phyloP scores from a whole-genome alignment of 2,888 invertebrate genomes.

The Lissonota sp. region DNA sequence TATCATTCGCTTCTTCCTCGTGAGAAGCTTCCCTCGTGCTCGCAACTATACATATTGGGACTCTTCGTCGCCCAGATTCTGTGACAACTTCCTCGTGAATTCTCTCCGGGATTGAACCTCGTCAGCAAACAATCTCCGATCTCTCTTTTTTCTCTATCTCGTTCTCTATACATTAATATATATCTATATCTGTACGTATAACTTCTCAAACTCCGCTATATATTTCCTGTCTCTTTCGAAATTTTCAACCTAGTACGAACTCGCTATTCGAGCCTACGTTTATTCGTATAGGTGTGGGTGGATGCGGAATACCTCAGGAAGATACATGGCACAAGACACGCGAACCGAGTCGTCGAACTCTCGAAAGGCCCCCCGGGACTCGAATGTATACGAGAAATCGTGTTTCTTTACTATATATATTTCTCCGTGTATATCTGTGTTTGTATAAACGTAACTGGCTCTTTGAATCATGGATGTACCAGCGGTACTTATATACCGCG shows the following conservation, averaged over 20 bases:
- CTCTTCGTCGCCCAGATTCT: slow-evolving; percentile 8
- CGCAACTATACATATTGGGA: slow-evolving; percentile 17
- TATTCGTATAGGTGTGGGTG: slow-evolving; percentile 45
- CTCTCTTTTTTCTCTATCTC: neutral
- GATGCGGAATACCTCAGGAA: slow-evolving; percentile 52
- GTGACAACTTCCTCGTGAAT: slow-evolving; percentile 59
- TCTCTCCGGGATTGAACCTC: slow-evolving; percentile 19
- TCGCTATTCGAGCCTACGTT: slow-evolving; percentile 31
- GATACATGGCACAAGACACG: slow-evolving; percentile 30
- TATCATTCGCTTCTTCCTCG: neutral
- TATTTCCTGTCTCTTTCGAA: neutral
- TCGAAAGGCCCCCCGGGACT: slow-evolving; percentile 69
- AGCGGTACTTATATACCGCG: no score
- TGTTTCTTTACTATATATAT: slow-evolving; percentile 63
- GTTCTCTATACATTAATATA: neutral
- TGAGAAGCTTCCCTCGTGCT: slow-evolving; percentile 24
- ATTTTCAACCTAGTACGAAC: slow-evolving; percentile 2
- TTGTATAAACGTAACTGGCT: neutral
- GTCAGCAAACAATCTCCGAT: slow-evolving; percentile 13
- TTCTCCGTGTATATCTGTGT: slow-evolving; percentile 53
- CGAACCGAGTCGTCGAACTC: slow-evolving; percentile 57
- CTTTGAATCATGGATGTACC: no score
- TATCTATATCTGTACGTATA: no score
- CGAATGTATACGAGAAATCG: slow-evolving; percentile 36
- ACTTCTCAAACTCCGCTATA: no score